Evolutionary conservation across 35 echinoderm and acorn worm genomes (phyloP).

Genomic region (Holothuria glaberrima): DNA sequence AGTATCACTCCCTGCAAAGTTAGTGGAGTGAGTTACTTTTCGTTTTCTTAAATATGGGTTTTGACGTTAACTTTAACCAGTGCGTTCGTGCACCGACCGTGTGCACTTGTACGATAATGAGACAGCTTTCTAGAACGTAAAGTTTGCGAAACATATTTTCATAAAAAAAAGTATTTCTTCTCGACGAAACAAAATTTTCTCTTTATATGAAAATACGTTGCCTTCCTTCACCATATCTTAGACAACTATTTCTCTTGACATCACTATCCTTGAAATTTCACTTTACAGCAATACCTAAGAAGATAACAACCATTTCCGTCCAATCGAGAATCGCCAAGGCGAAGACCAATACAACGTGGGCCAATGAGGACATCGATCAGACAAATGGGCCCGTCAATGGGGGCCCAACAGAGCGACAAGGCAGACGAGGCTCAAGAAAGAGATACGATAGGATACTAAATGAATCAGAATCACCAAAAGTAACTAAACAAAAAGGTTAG

Average conservation of each 20-base stretch:
- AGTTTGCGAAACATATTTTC: no score
- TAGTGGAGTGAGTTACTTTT: no score
- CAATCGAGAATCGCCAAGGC: slow-evolving; percentile 24
- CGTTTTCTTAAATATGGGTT: no score
- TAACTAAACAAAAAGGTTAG: slow-evolving; percentile 11
- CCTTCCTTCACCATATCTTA: not conserved
- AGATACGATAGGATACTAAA: slow-evolving; percentile 17
- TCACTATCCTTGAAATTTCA: not conserved
- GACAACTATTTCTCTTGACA: not conserved
- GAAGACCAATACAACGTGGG: slow-evolving; percentile 30
- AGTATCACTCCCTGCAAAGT: no score
- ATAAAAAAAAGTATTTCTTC: no score
- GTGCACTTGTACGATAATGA: no score
- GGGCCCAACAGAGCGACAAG: not conserved
- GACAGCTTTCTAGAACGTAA: no score
- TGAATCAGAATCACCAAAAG: slow-evolving; percentile 17
- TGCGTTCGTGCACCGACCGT: no score
- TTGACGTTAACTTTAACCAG: no score
- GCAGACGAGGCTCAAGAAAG: slow-evolving; percentile 4
- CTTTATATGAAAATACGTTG: no score
- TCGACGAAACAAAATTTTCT: no score
- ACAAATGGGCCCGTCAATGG: not conserved
- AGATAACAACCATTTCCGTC: slow-evolving; percentile 28
- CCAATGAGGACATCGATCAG: not conserved
- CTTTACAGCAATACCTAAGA: slow-evolving; percentile 26